Evolutionary conservation across 2,113 vertebrate species (phyloP), one percentile per base, ranked within the genome.

Genomic region (Tylochromis polylepis): DNA sequence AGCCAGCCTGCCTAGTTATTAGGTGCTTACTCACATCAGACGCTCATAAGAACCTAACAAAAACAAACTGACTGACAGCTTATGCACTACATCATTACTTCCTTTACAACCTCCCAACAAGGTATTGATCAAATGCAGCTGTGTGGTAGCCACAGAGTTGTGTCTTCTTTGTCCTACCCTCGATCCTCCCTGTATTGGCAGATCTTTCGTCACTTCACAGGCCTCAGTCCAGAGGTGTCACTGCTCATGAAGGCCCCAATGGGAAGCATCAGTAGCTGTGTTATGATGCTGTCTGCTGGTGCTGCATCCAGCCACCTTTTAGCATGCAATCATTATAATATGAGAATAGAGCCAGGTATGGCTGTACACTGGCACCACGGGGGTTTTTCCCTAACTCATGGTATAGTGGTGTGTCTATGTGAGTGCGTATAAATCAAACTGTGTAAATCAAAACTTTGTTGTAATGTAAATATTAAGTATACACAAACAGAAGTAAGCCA

Each of bases 231-330:
- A 59, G 87, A 89, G 88, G 89, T 72, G 75, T 75, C 82, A 22
- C 38, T 88, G 31, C 83, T 92, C 91, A 92, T 90, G 92, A 95
- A 83, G 89, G 89, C 89, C 91, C 92, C 86, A 84, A 51, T 88
- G 94, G 92, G 93, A 89, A 79, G 91, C 87, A 88, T 88, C 11
- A 87, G 86, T 83, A 60, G 55, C 29, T 55, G 34, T 70, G 91
- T 91, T 89, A 95, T 92, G 85, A 93, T 93, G 94, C 93, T 15
- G 90, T 93, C 93, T 88, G 88, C 93, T 88, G 88, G 56, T 80
- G 27, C 49, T 83, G 89, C 75, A 51, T 87, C 85, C 82, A 27
- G 24, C 85, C 89, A 87, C 87, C 53, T 90, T 91, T 93, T 81
- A 36, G 85, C 81, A 59, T 83, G 84, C 80, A 91, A 91, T 92